Conservation (phyloP, 2,113 vertebrate genomes). For the Tragulus kanchil region DNA sequence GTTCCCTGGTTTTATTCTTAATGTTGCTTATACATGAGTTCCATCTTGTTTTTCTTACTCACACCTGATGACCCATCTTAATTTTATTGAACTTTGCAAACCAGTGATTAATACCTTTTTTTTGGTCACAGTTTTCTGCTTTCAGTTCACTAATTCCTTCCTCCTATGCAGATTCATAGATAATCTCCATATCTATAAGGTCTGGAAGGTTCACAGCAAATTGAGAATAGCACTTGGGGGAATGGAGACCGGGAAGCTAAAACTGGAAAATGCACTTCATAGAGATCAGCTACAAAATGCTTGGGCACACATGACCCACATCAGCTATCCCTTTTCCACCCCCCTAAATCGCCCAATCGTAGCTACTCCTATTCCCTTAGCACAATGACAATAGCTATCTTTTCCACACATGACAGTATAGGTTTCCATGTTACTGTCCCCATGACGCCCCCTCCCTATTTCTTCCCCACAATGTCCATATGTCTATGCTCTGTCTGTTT, state of each 20-base stretch:
- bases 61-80: neutral
- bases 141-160: neutral
- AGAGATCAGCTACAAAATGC: too few relatives aligned
- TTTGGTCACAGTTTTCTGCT: neutral
- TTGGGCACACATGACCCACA: too few relatives aligned
- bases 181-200: accelerated
- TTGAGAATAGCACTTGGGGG: neutral
- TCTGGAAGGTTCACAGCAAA: neutral
- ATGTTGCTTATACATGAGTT: neutral
- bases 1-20: neutral
- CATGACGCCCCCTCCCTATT: too few relatives aligned
- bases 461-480: too few relatives aligned
- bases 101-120: neutral
- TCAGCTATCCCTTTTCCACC: too few relatives aligned
- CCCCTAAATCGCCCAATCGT: too few relatives aligned
- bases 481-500: too few relatives aligned
- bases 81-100: constrained; percentile 21
- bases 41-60: neutral
- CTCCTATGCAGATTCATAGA: neutral
- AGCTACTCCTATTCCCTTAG: too few relatives aligned
- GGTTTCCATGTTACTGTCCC: too few relatives aligned
- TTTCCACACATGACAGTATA: too few relatives aligned
- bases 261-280: neutral
- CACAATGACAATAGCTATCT: too few relatives aligned
- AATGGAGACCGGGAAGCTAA: too few relatives aligned